Evolutionary conservation across 2,797 vertebrate genomes (phyloP).

Genomic region (Scolopax bukidnonensis): DNA sequence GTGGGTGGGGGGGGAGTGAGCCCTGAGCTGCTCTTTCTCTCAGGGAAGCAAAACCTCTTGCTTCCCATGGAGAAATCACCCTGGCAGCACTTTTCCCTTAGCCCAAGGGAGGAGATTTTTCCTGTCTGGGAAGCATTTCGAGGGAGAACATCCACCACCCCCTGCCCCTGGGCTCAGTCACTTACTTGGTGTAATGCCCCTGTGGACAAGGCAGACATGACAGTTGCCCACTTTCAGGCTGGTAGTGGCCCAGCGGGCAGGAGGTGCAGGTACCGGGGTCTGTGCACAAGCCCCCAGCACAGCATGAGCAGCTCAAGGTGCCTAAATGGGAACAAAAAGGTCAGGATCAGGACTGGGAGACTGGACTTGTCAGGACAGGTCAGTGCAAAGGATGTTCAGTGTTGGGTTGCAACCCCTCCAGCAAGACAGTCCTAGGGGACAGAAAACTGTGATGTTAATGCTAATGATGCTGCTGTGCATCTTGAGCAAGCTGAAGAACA

Average conservation of each 20-base stretch:
- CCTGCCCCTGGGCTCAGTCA: not conserved
- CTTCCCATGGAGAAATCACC: not conserved
- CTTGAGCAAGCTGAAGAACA: not conserved
- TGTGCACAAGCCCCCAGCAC: slow-evolving; percentile 77
- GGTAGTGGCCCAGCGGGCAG: slow-evolving; percentile 82
- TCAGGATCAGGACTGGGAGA: not conserved
- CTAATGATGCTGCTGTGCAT: not conserved
- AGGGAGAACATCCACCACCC: not conserved
- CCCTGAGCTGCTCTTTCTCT: not conserved
- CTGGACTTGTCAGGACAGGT: not conserved
- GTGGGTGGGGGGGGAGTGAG: not conserved
- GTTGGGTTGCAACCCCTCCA: not conserved
- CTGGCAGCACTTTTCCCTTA: not conserved
- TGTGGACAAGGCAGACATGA: slow-evolving; percentile 82
- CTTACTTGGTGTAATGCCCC: slow-evolving; percentile 85
- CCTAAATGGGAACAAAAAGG: slow-evolving; percentile 58
- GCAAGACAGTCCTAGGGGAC: not conserved
- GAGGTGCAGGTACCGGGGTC: slow-evolving; percentile 78
- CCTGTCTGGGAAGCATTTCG: accelerated
- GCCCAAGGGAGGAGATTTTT: not conserved
- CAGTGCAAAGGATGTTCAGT: not conserved
- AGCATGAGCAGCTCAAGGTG: slow-evolving; percentile 83
- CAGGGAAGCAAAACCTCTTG: not conserved
- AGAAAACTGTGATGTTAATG: not conserved
- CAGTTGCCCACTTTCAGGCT: slow-evolving; percentile 79